Evolutionary conservation across 2,888 invertebrate genomes (phyloP).

Genomic region (Caenorhabditis sp.): DNA sequence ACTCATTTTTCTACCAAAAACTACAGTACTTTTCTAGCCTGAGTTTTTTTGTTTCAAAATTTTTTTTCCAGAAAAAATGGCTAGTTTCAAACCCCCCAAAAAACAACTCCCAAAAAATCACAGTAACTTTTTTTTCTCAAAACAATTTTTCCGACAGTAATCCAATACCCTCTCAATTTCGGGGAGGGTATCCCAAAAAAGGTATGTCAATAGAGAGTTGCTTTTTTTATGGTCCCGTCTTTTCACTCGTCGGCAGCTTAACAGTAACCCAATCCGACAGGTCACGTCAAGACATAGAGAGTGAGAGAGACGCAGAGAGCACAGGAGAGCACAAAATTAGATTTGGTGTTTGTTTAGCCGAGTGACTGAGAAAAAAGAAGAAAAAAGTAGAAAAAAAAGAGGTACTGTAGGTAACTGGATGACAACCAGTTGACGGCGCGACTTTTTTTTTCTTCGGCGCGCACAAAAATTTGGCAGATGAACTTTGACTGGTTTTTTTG

Average conservation of each 20-base stretch:
- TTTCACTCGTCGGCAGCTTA: neutral
- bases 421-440: neutral
- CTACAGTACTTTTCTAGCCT: too few relatives aligned
- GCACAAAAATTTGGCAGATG: neutral
- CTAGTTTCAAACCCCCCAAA: too few relatives aligned
- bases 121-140: too few relatives aligned
- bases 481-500: neutral
- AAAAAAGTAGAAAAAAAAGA: neutral
- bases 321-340: neutral
- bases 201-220: neutral
- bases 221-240: neutral
- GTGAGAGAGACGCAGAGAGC: neutral
- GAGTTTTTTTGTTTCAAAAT: too few relatives aligned
- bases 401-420: neutral
- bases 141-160: too few relatives aligned
- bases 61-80: too few relatives aligned
- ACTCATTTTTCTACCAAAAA: too few relatives aligned
- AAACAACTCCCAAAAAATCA: too few relatives aligned
- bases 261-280: conserved; percentile 6
- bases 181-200: too few relatives aligned
- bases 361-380: conserved; percentile 1
- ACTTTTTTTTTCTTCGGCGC: too few relatives aligned
- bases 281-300: neutral
- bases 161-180: too few relatives aligned
- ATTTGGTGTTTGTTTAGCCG: neutral